Base-by-base conservation (phyloP, 2,888 invertebrate species). In the Sycophila texana region DNA sequence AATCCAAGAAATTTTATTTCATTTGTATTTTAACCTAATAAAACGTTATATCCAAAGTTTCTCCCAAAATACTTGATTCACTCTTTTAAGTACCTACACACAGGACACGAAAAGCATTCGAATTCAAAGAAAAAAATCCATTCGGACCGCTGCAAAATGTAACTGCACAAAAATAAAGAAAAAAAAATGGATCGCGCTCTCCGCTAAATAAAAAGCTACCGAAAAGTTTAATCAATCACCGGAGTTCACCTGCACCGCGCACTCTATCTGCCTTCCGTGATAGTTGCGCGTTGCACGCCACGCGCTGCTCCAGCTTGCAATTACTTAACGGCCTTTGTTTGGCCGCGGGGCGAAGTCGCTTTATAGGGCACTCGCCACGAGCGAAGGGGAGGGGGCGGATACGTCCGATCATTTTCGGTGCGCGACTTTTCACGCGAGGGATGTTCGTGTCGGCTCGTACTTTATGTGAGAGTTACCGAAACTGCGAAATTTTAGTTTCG, bases 291-390 rank as follows among this genome's bases (percentile, higher is more conserved):
- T 71, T 55, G 66, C 79, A 68, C 79, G 75, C 75, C 61, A 72
- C 14, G 26, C 26, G 47, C 51, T 13, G 14, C 66, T 39, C 4
- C 39, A 39, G 63, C 72, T 72, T 57, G 79, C 75, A 76, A 80
- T 80, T 76, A 80, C 75, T 80, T 80, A 73, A 4, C 10, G 49
- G 60, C 71, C 75, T 71, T 76, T 67, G 66, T 71, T 80, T 75
- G 63, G 51, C 53, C 61, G 65, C 22, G 16, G 16, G 10, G 4
- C 30, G 61, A 30, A 18, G 30, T 14, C 14, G 61, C 73, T 63
- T 55, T 18, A 58, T 58, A 58, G 58, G 20, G 7, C 22, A 22
- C 57, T 14, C 57, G 18, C n/a, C 14, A 49, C 57, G 39, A 22
- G 47, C 12, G 70, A 58, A 30, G 16, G 30, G 55, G 68, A 30